A percentile compares a stretch with the other conserved stretches of the same genome.
These are phyloP conservation scores for Tetramorium simillimum DNA, from an alignment of 1,140 invertebrate species.

Conservation along the genomic window DNA sequence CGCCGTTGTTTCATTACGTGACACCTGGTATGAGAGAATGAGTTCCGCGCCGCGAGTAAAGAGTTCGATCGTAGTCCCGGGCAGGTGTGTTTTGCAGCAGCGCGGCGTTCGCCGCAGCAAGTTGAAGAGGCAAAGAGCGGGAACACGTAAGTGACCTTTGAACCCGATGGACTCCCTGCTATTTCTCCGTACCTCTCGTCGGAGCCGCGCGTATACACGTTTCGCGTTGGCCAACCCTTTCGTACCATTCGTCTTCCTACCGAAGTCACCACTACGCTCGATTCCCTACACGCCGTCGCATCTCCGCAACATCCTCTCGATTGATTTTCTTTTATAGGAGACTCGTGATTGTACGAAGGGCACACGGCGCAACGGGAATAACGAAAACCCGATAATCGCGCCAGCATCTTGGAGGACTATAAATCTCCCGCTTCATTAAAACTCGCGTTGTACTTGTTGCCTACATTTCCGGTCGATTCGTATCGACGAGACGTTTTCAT, in stretches of 20 bases:
- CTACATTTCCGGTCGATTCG: conserved; percentile 20
- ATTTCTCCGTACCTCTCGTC: conserved; percentile 60
- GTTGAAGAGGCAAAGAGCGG: conserved; percentile 71
- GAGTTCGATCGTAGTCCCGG: conserved; percentile 74
- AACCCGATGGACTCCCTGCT: conserved; percentile 73
- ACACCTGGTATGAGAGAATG: conserved; percentile 62
- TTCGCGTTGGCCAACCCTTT: conserved; percentile 54
- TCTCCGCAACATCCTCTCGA: conserved; percentile 59
- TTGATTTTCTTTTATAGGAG: conserved; percentile 69
- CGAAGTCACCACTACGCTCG: conserved; percentile 48
- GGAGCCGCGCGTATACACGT: conserved; percentile 35
- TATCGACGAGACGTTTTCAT: conserved; percentile 34
- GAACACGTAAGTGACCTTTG: conserved; percentile 78
- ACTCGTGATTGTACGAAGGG: conserved; percentile 36
- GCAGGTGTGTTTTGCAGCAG: conserved; percentile 76
- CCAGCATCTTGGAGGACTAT: conserved; percentile 8
- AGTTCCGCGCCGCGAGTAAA: conserved; percentile 74
- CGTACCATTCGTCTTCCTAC: conserved; percentile 70
- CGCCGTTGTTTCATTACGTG: conserved; percentile 42
- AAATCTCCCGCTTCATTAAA: conserved; percentile 54
- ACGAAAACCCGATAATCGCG: conserved; percentile 44
- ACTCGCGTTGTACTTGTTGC: conserved; percentile 49
- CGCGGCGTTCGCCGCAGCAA: conserved; percentile 44
- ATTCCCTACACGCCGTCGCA: conserved; percentile 62
- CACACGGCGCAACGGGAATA: conserved; percentile 19